These are phyloP conservation scores for Poeciliopsis occidentalis DNA, from an alignment of 2,113 vertebrate species.

Conservation along the genomic window DNA sequence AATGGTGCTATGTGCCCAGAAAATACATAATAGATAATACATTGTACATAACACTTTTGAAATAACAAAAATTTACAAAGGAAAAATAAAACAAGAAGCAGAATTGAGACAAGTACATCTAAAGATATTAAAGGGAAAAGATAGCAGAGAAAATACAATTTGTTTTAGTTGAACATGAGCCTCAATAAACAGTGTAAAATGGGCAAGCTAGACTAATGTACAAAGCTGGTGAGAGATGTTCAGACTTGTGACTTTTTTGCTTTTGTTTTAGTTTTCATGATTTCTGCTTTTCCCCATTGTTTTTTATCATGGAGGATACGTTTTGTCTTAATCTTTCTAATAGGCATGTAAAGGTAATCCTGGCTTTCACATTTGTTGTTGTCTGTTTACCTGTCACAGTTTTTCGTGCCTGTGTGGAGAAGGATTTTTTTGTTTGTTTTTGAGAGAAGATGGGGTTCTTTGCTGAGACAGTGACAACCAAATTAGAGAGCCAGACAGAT, in stretches of 20 bases:
- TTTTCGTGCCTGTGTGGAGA: neutral
- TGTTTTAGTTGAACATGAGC: constrained; percentile 22
- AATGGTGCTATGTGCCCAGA: no score
- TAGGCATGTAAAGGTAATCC: neutral
- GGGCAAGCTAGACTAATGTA: constrained; percentile 25
- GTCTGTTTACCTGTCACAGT: constrained; percentile 8
- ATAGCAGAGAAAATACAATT: constrained; percentile 2
- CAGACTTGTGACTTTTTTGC: constrained; percentile 10
- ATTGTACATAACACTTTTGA: no score
- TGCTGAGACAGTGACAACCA: constrained; percentile 34
- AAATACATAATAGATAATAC: no score
- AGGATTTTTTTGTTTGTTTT: constrained; percentile 3
- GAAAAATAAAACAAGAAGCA: neutral
- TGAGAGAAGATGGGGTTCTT: constrained; percentile 34
- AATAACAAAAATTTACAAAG: constrained; percentile 17
- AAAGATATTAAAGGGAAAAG: constrained; percentile 12
- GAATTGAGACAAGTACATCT: neutral
- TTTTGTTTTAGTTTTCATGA: constrained; percentile 13
- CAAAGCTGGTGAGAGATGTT: constrained; percentile 2
- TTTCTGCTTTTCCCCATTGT: constrained; percentile 1
- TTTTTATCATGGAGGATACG: neutral
- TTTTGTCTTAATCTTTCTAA: neutral
- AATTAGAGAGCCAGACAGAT: constrained; percentile 61
- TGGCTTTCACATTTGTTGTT: neutral
- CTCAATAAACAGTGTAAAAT: constrained; percentile 28